Evolutionary conservation across 2,113 vertebrate species (phyloP).

Genomic region (Macquaria australasica): DNA sequence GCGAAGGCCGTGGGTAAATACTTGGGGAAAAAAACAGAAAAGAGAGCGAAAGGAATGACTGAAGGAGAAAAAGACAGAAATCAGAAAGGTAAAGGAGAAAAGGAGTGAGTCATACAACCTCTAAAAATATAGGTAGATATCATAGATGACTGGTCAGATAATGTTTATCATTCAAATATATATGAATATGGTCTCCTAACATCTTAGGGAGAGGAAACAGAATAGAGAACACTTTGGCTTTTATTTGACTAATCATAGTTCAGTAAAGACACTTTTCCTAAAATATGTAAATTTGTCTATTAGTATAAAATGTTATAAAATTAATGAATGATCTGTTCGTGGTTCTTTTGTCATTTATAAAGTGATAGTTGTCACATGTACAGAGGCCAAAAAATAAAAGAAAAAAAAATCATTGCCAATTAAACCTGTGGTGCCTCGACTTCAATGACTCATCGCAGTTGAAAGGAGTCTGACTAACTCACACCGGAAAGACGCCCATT

Average conservation of each 20-base stretch:
- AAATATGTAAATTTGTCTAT: not conserved
- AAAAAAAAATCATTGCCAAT: not conserved
- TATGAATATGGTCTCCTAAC: no score
- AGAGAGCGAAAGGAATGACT: not conserved
- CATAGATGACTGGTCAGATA: not conserved
- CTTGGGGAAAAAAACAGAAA: not conserved
- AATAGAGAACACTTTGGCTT: no score
- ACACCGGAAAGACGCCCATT: not conserved
- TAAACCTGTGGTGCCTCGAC: not conserved
- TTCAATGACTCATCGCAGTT: constrained; percentile 11
- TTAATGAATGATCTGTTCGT: not conserved
- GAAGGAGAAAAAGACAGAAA: not conserved
- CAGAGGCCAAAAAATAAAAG: not conserved
- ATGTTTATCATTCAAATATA: no score
- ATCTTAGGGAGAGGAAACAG: no score
- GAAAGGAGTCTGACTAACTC: constrained; percentile 5
- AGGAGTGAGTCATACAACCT: constrained; percentile 18
- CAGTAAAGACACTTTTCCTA: not conserved
- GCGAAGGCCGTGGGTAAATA: constrained; percentile 20
- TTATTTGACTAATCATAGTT: not conserved
- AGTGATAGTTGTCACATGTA: not conserved
- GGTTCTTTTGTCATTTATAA: not conserved
- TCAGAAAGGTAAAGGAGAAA: not conserved
- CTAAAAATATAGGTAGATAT: not conserved
- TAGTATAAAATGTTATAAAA: not conserved